These are phyloP conservation scores for Euzophera pinguis DNA, from an alignment of 2,888 invertebrate species.

Conservation along the genomic window DNA sequence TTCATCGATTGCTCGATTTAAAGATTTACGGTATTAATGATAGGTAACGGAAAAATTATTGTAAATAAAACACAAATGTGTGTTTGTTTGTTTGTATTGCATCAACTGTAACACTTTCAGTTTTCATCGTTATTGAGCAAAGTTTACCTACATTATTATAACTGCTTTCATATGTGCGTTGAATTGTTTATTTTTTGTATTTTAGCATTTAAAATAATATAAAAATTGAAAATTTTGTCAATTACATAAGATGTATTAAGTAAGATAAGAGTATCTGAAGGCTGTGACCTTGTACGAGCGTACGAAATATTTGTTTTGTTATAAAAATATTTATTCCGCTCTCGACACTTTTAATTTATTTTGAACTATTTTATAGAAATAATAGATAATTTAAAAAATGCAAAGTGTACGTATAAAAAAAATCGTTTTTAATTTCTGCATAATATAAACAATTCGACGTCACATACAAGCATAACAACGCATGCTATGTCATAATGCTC, in stretches of 20 bases:
- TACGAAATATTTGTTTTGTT: slow-evolving; percentile 19
- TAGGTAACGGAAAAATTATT: background rate
- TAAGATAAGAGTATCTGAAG: slow-evolving; percentile 17
- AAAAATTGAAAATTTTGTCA: too few relatives aligned
- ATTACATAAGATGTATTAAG: background rate
- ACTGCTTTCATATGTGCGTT: slow-evolving; percentile 54
- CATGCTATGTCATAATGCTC: slow-evolving; percentile 78
- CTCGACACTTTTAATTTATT: too few relatives aligned
- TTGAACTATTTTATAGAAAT: too few relatives aligned
- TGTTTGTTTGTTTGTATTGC: slow-evolving; percentile 79
- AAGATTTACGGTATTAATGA: too few relatives aligned
- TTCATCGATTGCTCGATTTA: too few relatives aligned
- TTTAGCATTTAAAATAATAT: too few relatives aligned
- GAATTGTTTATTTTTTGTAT: slow-evolving; percentile 45
- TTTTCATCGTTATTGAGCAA: slow-evolving; percentile 79
- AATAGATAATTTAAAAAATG: too few relatives aligned
- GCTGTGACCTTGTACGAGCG: slow-evolving; percentile 35
- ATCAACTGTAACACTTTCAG: slow-evolving; percentile 79
- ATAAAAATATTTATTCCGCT: background rate
- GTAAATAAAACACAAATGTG: slow-evolving; percentile 66
- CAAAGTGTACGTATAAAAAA: too few relatives aligned
- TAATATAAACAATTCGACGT: slow-evolving; percentile 41
- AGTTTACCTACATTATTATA: slow-evolving; percentile 79
- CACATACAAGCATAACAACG: slow-evolving; percentile 71
- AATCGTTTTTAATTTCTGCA: background rate